Base-by-base conservation (phyloP, 2,888 invertebrate species). In the Lepidocyrtinus sp. region DNA sequence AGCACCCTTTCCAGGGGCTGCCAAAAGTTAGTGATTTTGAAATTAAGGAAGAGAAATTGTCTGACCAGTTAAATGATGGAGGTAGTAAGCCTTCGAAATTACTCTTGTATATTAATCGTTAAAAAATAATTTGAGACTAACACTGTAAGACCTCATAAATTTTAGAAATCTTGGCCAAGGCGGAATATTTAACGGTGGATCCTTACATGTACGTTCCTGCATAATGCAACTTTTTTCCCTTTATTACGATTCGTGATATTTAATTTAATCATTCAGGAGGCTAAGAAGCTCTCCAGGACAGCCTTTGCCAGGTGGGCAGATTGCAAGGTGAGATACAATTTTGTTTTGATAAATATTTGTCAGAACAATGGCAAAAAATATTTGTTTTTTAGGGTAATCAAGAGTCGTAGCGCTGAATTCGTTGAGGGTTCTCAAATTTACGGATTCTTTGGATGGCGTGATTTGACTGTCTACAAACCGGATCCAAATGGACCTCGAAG, bases 361-460 rank as follows among this genome's bases (percentile, higher is more conserved):
- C n/a, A n/a, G n/a, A n/a, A n/a, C n/a, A n/a, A n/a, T n/a, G n/a
- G n/a, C n/a, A n/a, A 71, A 73, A 69, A 71, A 75, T n/a, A 27
- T 75, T 19, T 26, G 80, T 83, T 86, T 89, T 89, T 71, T 87
- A 94, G 94, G 87, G 92, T 95, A 36, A 89, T 92, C 71, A 91
- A 92, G 72, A 94, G 93, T 84, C 92, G 92, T 83, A 91, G 93
- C 88, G 86, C 90, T 12, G 89, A 91, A 2, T 94, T 89, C 88
- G 92, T 93, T 0, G 91, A 92, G 17, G 94, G 93, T 0, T 91
- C 90, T 86, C 90, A 91, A 85, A 90, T 94, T 15, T 88, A 92
- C 1, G 92, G 91, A 1, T 88, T 91, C 77, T 91, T 92, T 86
- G 95, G 95, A n/a, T 95, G 95, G 94, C 89, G 92, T 83, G 91